Percentiles rank a stretch among this genome's conserved stretches.
Evolutionary conservation across 2,888 invertebrate species (phyloP).

Genomic region (Pantelozetes paolii): DNA sequence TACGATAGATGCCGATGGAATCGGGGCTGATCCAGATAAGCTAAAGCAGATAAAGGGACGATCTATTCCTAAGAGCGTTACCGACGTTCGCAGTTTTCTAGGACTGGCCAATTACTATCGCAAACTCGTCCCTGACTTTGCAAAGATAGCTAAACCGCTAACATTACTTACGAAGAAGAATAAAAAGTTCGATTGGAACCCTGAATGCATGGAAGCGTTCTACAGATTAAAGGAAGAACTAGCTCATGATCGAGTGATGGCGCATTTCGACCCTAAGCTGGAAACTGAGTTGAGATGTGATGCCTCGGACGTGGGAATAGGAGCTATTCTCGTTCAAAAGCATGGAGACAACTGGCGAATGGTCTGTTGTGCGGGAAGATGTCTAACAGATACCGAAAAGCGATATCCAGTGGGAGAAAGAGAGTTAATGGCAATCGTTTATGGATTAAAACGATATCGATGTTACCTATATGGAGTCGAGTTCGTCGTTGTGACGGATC

Average conservation of each 20-base stretch:
- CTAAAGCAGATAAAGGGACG: not conserved
- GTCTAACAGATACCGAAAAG: slow-evolving; percentile 44
- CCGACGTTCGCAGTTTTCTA: not conserved
- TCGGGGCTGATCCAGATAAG: not conserved
- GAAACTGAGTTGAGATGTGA: not conserved
- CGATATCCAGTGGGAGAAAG: slow-evolving; percentile 46
- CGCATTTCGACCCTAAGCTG: not conserved
- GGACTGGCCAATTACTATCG: slow-evolving; percentile 25
- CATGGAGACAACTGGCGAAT: not conserved
- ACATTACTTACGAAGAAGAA: not conserved
- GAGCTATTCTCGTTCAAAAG: not conserved
- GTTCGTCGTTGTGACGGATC: slow-evolving; percentile 48
- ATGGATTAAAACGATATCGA: slow-evolving; percentile 43
- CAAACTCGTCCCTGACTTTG: not conserved
- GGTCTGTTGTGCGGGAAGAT: slow-evolving; percentile 27
- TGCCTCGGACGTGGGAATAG: not conserved
- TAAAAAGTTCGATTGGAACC: slow-evolving; percentile 9
- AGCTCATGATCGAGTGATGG: not conserved
- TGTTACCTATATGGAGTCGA: slow-evolving; percentile 46
- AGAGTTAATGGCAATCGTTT: slow-evolving; percentile 45
- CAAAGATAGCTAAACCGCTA: slow-evolving; percentile 15
- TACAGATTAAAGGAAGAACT: not conserved
- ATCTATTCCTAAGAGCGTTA: not conserved
- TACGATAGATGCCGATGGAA: slow-evolving; percentile 41
- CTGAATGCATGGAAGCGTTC: not conserved